These are phyloP conservation scores for Syritta pipiens DNA, from an alignment of 2,888 invertebrate genomes.

Conservation along the genomic window DNA sequence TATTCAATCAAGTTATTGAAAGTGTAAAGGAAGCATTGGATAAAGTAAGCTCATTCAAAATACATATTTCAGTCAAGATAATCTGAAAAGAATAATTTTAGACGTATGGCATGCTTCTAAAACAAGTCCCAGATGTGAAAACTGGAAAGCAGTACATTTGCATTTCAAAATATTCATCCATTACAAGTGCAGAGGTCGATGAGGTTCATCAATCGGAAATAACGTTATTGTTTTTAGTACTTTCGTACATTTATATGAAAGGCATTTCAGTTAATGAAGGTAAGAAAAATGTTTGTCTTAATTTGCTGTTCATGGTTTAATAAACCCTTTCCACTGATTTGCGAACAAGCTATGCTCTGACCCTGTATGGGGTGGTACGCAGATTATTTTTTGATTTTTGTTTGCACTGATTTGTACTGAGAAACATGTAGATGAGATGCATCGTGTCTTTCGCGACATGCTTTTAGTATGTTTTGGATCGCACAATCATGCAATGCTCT, in stretches of 20 bases:
- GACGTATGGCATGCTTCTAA: constrained; percentile 72
- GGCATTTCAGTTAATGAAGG: constrained; percentile 71
- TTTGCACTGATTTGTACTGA: too few relatives aligned
- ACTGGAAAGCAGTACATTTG: constrained; percentile 71
- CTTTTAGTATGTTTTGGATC: too few relatives aligned
- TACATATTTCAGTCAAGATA: too few relatives aligned
- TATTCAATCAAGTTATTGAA: constrained; percentile 60
- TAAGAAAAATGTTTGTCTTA: constrained; percentile 29
- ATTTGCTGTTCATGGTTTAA: too few relatives aligned
- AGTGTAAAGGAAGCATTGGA: constrained; percentile 66
- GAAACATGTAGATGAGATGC: too few relatives aligned
- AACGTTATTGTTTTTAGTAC: constrained; percentile 72
- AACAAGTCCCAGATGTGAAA: constrained; percentile 70
- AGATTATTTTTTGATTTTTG: too few relatives aligned
- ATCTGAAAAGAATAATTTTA: constrained; percentile 20
- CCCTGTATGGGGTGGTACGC: too few relatives aligned
- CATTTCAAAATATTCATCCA: constrained; percentile 64
- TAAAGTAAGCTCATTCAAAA: constrained; percentile 53
- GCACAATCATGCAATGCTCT: too few relatives aligned
- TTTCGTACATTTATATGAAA: constrained; percentile 73
- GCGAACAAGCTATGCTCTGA: too few relatives aligned
- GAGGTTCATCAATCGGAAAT: constrained; percentile 69
- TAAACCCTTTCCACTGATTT: background rate
- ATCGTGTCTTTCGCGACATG: too few relatives aligned
- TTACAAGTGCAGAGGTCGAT: constrained; percentile 67